These are phyloP conservation scores for Conopomorpha cramerella DNA, from an alignment of 1,140 invertebrate genomes.

Conservation along the genomic window DNA sequence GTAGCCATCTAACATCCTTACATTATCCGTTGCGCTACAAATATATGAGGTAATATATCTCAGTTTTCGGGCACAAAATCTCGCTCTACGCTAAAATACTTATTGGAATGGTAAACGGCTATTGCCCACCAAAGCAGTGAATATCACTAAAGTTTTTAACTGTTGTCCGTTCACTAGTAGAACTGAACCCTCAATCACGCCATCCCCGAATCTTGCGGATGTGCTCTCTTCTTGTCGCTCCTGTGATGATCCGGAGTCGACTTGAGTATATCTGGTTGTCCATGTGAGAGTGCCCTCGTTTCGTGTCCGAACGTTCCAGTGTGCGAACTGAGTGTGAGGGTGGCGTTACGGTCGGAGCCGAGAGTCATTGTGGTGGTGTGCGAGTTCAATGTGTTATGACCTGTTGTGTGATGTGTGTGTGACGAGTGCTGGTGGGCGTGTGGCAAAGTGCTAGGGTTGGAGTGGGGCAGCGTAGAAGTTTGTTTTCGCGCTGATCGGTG, in stretches of 20 bases:
- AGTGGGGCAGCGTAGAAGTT: constrained; percentile 23
- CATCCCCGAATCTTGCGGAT: constrained; percentile 57
- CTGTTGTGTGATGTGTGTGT: constrained; percentile 38
- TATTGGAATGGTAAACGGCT: too few relatives aligned
- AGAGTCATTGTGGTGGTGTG: constrained; percentile 51
- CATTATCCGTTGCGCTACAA: too few relatives aligned
- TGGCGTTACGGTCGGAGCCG: constrained; percentile 41
- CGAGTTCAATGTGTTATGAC: constrained; percentile 62
- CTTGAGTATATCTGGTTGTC: constrained; percentile 81
- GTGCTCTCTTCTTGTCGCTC: constrained; percentile 60
- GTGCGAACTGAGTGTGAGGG: constrained; percentile 45
- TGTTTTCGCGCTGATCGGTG: constrained; percentile 53
- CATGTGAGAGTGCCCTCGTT: constrained; percentile 50
- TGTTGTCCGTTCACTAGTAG: too few relatives aligned
- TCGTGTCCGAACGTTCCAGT: constrained; percentile 42
- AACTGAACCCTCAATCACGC: constrained; percentile 17
- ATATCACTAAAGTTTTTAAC: too few relatives aligned
- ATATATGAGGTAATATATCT: too few relatives aligned
- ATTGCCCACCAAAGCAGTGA: too few relatives aligned
- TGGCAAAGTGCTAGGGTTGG: constrained; percentile 36
- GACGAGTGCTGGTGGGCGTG: constrained; percentile 18
- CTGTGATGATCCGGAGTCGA: constrained; percentile 80
- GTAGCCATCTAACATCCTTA: too few relatives aligned
- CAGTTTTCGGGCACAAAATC: too few relatives aligned
- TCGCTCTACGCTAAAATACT: too few relatives aligned